These are phyloP conservation scores for Astropecten irregularis DNA, from an alignment of 53 echinoderm and acorn worm genomes.

Conservation along the genomic window DNA sequence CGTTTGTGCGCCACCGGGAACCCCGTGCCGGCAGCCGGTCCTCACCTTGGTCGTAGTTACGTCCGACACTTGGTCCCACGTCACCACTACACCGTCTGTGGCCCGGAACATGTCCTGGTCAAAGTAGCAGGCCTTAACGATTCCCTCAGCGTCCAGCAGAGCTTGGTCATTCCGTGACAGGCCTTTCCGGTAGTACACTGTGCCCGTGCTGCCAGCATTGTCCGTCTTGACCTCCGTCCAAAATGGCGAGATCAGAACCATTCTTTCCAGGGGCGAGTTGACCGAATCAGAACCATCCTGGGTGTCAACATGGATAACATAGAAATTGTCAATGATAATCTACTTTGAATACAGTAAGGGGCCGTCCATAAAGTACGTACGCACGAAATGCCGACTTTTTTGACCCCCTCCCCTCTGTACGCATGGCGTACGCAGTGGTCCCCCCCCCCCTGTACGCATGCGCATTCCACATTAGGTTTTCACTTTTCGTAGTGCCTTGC, in stretches of 20 bases:
- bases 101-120: slow-evolving; percentile 60
- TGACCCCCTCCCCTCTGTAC: no score
- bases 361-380: no score
- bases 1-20: no score
- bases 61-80: slow-evolving; percentile 78
- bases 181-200: slow-evolving; percentile 32
- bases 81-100: slow-evolving; percentile 63
- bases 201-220: neutral
- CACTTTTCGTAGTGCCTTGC: no score
- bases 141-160: slow-evolving; percentile 2
- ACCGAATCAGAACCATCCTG: neutral
- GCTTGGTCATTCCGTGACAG: neutral
- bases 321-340: neutral
- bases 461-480: no score
- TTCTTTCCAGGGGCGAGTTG: neutral
- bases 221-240: slow-evolving; percentile 37
- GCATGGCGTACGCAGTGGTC: no score
- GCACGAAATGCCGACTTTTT: no score
- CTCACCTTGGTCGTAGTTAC: no score
- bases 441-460: no score
- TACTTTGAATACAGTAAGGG: no score
- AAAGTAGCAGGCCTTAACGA: slow-evolving; percentile 65
- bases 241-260: slow-evolving; percentile 50
- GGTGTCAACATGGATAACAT: neutral
- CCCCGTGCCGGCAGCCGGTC: no score